A percentile compares a stretch with the other conserved stretches of the same genome.
Evolutionary conservation across 2,113 vertebrate genomes (phyloP).

Genomic region (Eupsittula cactorum): DNA sequence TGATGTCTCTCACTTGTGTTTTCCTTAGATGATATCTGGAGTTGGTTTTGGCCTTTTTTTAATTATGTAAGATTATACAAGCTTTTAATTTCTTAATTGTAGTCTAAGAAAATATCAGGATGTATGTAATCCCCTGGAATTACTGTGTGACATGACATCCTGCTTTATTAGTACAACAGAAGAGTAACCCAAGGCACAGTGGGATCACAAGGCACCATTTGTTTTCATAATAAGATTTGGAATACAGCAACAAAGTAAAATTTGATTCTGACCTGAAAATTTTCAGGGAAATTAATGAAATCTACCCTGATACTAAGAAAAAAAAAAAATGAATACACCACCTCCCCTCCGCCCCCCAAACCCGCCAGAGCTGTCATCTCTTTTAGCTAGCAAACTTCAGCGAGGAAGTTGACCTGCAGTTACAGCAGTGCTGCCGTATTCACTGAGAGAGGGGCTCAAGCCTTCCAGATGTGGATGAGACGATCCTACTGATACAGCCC

Average conservation of each 20-base stretch:
- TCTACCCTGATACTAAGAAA: background rate
- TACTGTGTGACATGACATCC: background rate
- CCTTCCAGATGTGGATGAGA: background rate
- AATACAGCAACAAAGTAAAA: background rate
- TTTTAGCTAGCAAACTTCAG: background rate
- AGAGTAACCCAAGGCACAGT: background rate
- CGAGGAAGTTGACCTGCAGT: background rate
- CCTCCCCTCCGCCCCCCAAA: too few species aligned
- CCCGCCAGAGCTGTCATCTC: background rate
- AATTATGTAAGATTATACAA: background rate
- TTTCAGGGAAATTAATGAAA: background rate
- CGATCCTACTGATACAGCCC: background rate
- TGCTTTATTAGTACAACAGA: background rate
- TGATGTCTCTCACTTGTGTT: background rate
- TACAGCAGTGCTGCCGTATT: background rate
- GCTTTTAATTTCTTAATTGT: background rate
- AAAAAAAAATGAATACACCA: background rate
- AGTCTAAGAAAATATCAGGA: background rate
- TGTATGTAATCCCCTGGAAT: background rate
- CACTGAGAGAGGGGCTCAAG: background rate
- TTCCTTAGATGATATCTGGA: background rate
- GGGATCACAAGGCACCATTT: background rate
- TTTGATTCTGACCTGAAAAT: background rate
- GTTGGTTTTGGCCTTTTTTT: background rate
- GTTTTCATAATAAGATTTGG: background rate